Percentiles rank a stretch among this genome's conserved stretches.
phyloP scores from a whole-genome alignment of 2,113 vertebrate species.

The Microtus montanus region DNA sequence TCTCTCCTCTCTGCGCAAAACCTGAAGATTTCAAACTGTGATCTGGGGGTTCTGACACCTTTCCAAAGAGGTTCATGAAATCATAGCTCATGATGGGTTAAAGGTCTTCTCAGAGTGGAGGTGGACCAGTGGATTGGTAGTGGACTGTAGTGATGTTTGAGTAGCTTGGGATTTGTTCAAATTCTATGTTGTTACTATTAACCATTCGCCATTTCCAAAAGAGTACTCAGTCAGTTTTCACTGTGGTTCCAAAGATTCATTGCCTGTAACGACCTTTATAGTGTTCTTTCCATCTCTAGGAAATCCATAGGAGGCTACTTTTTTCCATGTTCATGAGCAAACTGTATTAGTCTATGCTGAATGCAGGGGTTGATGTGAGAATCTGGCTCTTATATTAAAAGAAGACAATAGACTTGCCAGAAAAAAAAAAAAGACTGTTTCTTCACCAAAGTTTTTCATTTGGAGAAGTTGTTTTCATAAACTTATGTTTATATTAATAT shows the following conservation, averaged over 20 bases:
- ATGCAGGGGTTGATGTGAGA: not conserved
- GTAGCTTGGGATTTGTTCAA: not conserved
- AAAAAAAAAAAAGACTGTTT: not conserved
- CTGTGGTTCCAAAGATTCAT: not conserved
- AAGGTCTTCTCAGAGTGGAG: not conserved
- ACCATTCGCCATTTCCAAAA: not conserved
- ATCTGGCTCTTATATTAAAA: slow-evolving; percentile 14
- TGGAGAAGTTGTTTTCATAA: not conserved
- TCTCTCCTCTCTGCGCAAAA: not conserved
- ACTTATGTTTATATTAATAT: not conserved
- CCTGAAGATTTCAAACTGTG: not conserved
- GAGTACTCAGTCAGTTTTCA: not conserved
- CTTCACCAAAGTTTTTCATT: not conserved
- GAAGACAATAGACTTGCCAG: not conserved
- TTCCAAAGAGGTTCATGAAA: not conserved
- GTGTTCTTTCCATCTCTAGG: not conserved
- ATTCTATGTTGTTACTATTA: not conserved
- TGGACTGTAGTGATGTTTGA: not conserved
- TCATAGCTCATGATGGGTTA: not conserved
- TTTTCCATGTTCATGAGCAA: not conserved
- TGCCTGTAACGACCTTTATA: not conserved
- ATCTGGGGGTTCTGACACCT: not conserved
- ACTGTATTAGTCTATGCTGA: not conserved
- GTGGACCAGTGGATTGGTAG: not conserved
- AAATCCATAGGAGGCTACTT: not conserved